Conservation (phyloP, 2,113 vertebrate species). For the Neotoma lepida region DNA sequence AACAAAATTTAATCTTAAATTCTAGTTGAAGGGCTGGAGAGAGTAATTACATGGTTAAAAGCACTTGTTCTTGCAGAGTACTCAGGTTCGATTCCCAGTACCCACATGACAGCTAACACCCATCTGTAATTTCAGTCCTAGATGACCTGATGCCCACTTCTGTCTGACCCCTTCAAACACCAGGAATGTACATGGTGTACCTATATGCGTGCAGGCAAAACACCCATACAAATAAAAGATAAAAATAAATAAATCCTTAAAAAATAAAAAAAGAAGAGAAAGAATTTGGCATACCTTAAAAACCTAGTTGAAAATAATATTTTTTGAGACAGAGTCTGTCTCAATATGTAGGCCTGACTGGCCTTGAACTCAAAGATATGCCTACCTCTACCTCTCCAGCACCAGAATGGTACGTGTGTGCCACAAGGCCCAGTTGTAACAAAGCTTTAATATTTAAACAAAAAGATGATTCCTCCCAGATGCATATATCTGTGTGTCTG, state of each 20-base stretch:
- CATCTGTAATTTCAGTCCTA: background rate
- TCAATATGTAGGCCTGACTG: background rate
- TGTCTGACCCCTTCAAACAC: background rate
- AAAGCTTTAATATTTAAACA: background rate
- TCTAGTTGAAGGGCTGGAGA: background rate
- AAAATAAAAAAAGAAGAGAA: background rate
- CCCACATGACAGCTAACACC: background rate
- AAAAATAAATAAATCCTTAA: background rate
- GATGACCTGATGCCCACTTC: background rate
- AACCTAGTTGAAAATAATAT: background rate
- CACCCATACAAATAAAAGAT: background rate
- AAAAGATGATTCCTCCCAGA: constrained; percentile 20
- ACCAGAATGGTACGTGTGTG: background rate
- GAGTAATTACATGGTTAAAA: background rate
- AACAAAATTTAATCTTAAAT: background rate
- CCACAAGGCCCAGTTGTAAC: background rate
- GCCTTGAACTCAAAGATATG: background rate
- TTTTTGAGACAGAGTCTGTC: background rate
- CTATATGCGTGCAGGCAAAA: background rate
- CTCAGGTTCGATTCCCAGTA: background rate
- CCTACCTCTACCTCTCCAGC: no score
- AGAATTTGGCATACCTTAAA: background rate
- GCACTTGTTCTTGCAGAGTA: background rate
- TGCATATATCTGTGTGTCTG: background rate
- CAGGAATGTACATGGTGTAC: background rate